These are phyloP conservation scores for Balaeniceps rex DNA, from an alignment of 2,113 vertebrate species.

Conservation along the genomic window DNA sequence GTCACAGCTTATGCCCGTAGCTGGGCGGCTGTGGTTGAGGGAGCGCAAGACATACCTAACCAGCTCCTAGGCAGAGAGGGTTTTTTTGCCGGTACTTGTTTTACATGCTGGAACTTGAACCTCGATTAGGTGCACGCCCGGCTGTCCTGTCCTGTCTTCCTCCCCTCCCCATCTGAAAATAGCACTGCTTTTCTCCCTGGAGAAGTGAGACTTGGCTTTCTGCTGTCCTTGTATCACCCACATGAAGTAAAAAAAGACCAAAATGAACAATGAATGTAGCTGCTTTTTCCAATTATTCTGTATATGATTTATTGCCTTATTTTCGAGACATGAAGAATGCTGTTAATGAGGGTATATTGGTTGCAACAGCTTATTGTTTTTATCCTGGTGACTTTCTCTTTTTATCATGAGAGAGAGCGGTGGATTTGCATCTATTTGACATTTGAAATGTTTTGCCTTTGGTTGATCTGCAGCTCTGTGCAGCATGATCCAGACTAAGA, in stretches of 20 bases:
- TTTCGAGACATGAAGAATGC: not conserved
- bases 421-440: conserved; percentile 31
- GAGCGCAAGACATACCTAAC: not conserved
- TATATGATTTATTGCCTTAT: conserved; percentile 6
- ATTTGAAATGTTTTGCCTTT: not conserved
- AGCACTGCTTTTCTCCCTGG: not conserved
- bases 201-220: not conserved
- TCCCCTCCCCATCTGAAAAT: not conserved
- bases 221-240: not conserved
- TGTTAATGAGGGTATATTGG: not conserved
- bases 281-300: not conserved
- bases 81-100: not conserved
- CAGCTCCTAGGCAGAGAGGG: not conserved
- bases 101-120: not conserved
- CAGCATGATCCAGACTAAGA: not conserved
- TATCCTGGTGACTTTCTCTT: not conserved
- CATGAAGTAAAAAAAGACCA: not conserved
- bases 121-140: not conserved
- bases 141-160: not conserved
- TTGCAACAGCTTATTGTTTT: conserved; percentile 19
- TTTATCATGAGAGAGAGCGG: not conserved
- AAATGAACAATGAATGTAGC: not conserved
- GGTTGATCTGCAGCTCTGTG: not conserved
- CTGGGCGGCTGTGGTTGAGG: not conserved
- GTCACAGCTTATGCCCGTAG: not conserved